A percentile compares a stretch with the other conserved stretches of the same genome.
Evolutionary conservation across 92 coral and sea anemone species (phyloP).

Genomic region (Meandrina meandrites): DNA sequence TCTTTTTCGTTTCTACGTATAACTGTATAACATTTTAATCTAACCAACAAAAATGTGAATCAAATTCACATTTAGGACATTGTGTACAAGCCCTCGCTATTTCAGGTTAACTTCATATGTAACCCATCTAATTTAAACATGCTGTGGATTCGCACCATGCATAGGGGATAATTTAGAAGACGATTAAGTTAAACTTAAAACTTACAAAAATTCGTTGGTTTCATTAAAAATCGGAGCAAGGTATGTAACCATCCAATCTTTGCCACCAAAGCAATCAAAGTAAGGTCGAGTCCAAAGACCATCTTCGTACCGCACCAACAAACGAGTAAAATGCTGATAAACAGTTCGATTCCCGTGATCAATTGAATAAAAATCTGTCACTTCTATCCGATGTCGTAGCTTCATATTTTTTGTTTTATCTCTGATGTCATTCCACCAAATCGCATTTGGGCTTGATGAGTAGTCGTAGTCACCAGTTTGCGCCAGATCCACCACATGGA

Average conservation of each 20-base stretch:
- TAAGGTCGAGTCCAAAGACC: constrained; percentile 93
- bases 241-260: constrained; percentile 91
- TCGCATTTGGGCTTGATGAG: constrained; percentile 54
- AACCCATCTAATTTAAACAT: neutral
- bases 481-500: constrained; percentile 55
- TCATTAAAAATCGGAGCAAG: constrained; percentile 93
- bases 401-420: neutral
- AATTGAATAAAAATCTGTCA: constrained; percentile 24
- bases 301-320: constrained; percentile 22
- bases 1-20: neutral
- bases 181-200: constrained; percentile 18
- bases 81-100: neutral
- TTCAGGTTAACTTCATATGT: too few species aligned
- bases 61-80: neutral
- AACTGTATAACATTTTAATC: neutral
- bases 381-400: neutral
- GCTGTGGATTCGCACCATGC: neutral
- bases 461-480: constrained; percentile 40
- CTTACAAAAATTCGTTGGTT: constrained; percentile 80
- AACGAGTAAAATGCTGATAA: neutral
- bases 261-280: constrained; percentile 93
- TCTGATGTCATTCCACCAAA: constrained; percentile 72
- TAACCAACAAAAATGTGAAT: neutral
- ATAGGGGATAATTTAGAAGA: neutral
- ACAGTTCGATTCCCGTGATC: neutral